A percentile compares a stretch with the other conserved stretches of the same genome.
These are phyloP conservation scores for Chunga burmeisteri DNA, from an alignment of 2,113 vertebrate species.

Conservation along the genomic window DNA sequence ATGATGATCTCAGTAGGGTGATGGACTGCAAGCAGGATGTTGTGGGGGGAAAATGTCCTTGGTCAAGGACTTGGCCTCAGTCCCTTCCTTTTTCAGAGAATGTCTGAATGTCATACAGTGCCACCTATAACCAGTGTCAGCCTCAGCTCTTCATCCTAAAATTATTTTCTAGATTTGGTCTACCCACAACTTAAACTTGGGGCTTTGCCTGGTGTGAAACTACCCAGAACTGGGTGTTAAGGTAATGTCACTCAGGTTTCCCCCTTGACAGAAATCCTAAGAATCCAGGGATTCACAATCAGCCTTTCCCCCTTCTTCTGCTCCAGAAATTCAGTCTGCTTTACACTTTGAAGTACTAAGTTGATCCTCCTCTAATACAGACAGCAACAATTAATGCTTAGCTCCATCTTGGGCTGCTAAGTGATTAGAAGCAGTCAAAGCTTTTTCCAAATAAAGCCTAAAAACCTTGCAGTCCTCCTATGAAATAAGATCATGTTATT, in stretches of 20 bases:
- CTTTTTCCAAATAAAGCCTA: neutral
- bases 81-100: neutral
- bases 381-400: neutral
- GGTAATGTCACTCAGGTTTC: neutral
- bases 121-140: neutral
- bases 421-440: neutral
- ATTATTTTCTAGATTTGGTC: neutral
- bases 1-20: neutral
- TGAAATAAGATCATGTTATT: neutral
- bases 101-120: neutral
- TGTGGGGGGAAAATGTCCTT: neutral
- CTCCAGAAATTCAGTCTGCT: neutral
- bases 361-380: neutral
- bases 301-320: neutral
- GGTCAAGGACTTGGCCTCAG: neutral
- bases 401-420: neutral
- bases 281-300: neutral
- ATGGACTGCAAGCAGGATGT: neutral
- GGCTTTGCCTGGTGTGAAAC: neutral
- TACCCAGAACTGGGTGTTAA: neutral
- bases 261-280: neutral
- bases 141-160: neutral
- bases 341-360: neutral
- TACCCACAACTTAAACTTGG: neutral
- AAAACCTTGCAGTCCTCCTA: neutral